Conservation (phyloP, 2,797 vertebrate species). For the Argyrosomus regius region DNA sequence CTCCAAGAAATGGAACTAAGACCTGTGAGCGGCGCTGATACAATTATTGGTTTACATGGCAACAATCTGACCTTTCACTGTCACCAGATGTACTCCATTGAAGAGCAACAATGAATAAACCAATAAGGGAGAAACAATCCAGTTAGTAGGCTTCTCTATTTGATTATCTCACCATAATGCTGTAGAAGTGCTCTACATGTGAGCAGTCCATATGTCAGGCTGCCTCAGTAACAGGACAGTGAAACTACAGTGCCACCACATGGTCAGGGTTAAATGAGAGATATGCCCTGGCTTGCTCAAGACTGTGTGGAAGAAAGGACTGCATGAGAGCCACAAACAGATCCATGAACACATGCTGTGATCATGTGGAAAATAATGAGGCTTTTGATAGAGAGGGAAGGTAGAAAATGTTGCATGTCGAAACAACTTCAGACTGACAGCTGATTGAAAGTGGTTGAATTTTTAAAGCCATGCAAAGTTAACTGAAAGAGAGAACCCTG, state of each 20-base stretch:
- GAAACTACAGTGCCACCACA: constrained; percentile 64
- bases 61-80: constrained; percentile 60
- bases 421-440: constrained; percentile 27
- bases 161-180: constrained; percentile 29
- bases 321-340: constrained; percentile 17
- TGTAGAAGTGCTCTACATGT: constrained; percentile 34
- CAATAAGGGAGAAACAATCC: constrained; percentile 32
- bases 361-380: constrained; percentile 26
- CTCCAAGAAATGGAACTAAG: constrained; percentile 4
- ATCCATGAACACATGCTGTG: constrained; percentile 39
- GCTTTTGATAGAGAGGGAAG: constrained; percentile 39
- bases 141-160: constrained; percentile 14
- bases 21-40: constrained; percentile 33
- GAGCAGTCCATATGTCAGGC: constrained; percentile 10
- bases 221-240: constrained; percentile 13
- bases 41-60: constrained; percentile 43
- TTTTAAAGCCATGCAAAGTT: constrained; percentile 26
- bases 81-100: constrained; percentile 61
- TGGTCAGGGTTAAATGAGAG: constrained; percentile 41
- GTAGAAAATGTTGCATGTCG: constrained; percentile 6
- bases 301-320: constrained; percentile 39
- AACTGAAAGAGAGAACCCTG: constrained; percentile 15
- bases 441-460: constrained; percentile 11
- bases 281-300: not conserved
- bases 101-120: constrained; percentile 57